Percentiles rank a stretch among this genome's conserved stretches.
These are phyloP conservation scores for Poeciliopsis paucimaculata DNA, from an alignment of 2,797 vertebrate genomes.

Conservation along the genomic window DNA sequence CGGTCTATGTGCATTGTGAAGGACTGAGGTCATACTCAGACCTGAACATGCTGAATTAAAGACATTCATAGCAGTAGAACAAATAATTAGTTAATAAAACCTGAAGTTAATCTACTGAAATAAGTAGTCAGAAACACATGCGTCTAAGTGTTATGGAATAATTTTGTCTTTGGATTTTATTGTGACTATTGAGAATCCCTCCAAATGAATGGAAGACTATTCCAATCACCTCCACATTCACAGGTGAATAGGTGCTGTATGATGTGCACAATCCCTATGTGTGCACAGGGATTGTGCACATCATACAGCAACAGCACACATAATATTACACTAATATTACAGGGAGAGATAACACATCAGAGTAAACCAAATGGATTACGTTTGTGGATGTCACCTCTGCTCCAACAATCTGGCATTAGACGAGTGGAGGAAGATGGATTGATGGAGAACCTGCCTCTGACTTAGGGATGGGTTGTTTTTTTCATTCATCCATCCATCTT, in stretches of 20 bases:
- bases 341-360: not conserved
- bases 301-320: no score
- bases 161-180: not conserved
- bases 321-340: no score
- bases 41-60: not conserved
- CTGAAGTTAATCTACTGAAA: not conserved
- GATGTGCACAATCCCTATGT: no score
- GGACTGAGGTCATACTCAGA: conserved; percentile 21
- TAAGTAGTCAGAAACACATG: not conserved
- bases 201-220: not conserved
- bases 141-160: not conserved
- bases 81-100: not conserved
- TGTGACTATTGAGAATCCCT: not conserved
- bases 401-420: not conserved
- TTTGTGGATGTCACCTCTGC: not conserved
- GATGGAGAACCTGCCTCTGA: not conserved
- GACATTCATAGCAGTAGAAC: not conserved
- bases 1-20: conserved; percentile 16
- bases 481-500: not conserved
- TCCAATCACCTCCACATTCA: not conserved
- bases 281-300: no score
- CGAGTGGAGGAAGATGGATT: not conserved
- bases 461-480: not conserved
- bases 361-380: not conserved
- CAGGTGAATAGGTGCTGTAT: not conserved